Evolutionary conservation across 2,113 vertebrate genomes (phyloP).

Genomic region (Deroptyus accipitrinus): DNA sequence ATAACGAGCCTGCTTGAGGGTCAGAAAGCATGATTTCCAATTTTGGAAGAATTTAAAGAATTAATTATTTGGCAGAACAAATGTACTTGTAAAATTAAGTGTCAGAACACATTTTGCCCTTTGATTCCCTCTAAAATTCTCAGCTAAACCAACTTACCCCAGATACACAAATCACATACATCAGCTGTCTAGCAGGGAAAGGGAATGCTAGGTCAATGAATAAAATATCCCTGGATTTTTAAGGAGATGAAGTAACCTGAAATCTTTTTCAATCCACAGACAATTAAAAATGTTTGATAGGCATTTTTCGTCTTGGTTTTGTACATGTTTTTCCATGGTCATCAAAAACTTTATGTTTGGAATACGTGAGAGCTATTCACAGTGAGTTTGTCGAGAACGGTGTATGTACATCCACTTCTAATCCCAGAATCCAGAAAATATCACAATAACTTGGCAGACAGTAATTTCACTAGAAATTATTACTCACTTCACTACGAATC

Average conservation of each 20-base stretch:
- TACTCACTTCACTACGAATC: not conserved
- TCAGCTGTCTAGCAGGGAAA: not conserved
- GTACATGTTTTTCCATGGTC: not conserved
- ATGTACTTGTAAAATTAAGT: constrained; percentile 42
- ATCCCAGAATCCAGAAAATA: not conserved
- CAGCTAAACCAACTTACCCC: constrained; percentile 32
- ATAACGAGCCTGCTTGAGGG: not conserved
- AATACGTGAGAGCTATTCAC: not conserved
- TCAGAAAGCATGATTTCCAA: constrained; percentile 33
- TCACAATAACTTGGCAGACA: not conserved
- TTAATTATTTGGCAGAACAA: constrained; percentile 67
- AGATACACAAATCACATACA: not conserved
- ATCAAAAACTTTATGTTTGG: not conserved
- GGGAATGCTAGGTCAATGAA: not conserved
- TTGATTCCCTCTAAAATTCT: constrained; percentile 30
- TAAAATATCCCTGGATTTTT: not conserved
- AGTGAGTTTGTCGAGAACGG: accelerated
- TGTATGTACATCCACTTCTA: not conserved
- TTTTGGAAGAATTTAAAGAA: constrained; percentile 64
- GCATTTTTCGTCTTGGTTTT: not conserved
- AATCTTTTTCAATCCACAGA: not conserved
- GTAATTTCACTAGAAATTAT: not conserved
- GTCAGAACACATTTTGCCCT: constrained; percentile 45
- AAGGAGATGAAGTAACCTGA: not conserved
- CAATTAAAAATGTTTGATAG: not conserved